These are phyloP conservation scores for Musca domestica DNA, from an alignment of 1,140 invertebrate species.

Conservation along the genomic window DNA sequence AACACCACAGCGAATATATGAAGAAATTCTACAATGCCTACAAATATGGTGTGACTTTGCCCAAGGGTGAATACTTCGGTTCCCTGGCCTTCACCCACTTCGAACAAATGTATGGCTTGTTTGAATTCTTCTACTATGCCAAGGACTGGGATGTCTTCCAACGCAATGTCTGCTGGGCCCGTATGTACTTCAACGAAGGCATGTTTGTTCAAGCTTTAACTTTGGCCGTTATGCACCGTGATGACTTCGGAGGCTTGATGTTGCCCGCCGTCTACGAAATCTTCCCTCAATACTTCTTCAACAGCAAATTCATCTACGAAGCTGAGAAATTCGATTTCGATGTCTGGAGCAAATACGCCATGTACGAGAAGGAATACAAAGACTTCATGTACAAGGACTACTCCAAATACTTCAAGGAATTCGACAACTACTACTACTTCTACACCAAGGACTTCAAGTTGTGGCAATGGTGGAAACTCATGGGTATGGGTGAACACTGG, in stretches of 20 bases:
- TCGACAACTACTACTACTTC: constrained; percentile 42
- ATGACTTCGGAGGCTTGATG: constrained; percentile 58
- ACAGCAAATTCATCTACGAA: no score
- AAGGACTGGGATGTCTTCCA: no score
- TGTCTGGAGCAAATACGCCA: constrained; percentile 43
- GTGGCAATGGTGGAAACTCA: constrained; percentile 52
- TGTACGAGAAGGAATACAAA: constrained; percentile 57
- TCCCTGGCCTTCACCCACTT: constrained; percentile 44
- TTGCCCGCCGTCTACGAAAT: no score
- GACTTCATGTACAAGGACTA: constrained; percentile 62
- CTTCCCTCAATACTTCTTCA: no score
- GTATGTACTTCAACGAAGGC: no score
- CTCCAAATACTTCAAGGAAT: constrained; percentile 52
- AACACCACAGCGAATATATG: no score
- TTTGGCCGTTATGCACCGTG: constrained; percentile 58
- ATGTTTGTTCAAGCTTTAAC: no score
- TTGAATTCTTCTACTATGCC: no score
- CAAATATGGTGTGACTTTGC: constrained; percentile 49
- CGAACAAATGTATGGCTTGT: constrained; percentile 57
- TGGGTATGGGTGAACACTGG: constrained; percentile 45
- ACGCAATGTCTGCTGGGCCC: no score
- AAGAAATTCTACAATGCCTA: constrained; percentile 59
- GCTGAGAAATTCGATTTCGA: constrained; percentile 55
- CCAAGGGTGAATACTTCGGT: no score
- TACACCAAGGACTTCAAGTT: constrained; percentile 55